Evolutionary conservation across 2,797 vertebrate genomes (phyloP), one percentile per base, ranked within the genome.

Genomic region (Varecia variegata): DNA sequence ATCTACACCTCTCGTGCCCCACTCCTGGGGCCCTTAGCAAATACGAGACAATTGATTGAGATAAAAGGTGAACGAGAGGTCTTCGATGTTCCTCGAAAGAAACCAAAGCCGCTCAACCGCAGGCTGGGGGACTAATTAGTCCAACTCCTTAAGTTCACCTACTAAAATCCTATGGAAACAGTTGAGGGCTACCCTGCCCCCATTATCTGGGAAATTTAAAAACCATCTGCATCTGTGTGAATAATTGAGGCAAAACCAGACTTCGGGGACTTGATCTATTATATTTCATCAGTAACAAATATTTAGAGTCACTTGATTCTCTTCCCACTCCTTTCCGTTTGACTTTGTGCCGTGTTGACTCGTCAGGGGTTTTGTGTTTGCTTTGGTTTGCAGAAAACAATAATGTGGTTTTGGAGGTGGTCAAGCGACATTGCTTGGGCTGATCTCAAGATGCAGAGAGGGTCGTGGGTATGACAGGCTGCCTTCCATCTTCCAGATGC

Each of bases 11-110:
- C 84, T 68, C 0, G 0, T 30, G 68, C 50, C 82, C 95, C 77
- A 87, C 96, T 97, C 97, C 81, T 14, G 87, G 68, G 97, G 96
- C 96, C 87, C 94, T 97, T 23, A 60, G 96, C 94, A 97, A 98
- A 98, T 73, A 97, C 38, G 56, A 52, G 93, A 25, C 1, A 10
- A 97, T 88, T 95, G 96, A 98, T 74, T 88, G 97, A 94, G 92
- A 97, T 92, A n/a, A 96, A 95, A 96, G 95, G 88, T 91, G 95
- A 97, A 60, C 15, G 18, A 88, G 38, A 96, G 95, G 86, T 56
- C 95, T 93, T 30, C 38, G 43, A 30, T 43, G 35, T 70, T 92
- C 82, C 43, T 94, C 54, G 35, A n/a, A 85, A 92, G 94, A 94
- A 93, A 65, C 30, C 21, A 32, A 62, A 2, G 47, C 77, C 65